These are phyloP conservation scores for Galbula dea DNA, from an alignment of 2,113 vertebrate genomes.

Conservation along the genomic window DNA sequence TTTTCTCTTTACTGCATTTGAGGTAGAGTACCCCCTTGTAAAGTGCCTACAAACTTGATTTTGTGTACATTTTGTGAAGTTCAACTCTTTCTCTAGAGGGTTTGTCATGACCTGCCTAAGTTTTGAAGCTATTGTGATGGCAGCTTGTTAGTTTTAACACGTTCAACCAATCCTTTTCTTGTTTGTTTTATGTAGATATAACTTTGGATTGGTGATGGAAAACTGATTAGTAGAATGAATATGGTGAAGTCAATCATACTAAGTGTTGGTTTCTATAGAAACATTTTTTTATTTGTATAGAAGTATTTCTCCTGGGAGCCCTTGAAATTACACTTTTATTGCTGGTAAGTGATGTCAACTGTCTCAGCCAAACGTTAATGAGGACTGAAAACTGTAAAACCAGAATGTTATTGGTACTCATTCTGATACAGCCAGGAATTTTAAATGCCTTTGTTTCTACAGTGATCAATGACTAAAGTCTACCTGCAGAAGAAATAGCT, in stretches of 20 bases:
- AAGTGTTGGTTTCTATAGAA: not conserved
- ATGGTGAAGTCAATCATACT: not conserved
- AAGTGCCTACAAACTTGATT: conserved; percentile 15
- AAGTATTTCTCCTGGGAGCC: not conserved
- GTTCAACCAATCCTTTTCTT: not conserved
- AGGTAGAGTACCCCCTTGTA: not conserved
- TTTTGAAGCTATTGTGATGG: not conserved
- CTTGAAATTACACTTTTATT: not conserved
- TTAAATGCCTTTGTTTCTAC: not conserved
- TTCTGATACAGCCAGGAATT: not conserved
- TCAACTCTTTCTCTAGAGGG: not conserved
- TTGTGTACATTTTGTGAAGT: not conserved
- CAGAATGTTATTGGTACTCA: not conserved
- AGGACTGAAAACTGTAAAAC: not conserved
- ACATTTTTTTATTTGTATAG: not conserved
- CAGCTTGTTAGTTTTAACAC: not conserved
- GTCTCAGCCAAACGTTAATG: not conserved
- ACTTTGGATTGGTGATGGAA: not conserved
- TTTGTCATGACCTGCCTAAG: not conserved
- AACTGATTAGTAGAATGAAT: not conserved
- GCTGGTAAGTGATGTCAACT: conserved; percentile 41
- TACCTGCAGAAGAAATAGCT: not conserved
- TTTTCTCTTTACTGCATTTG: not conserved
- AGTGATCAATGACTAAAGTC: not conserved
- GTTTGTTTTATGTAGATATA: not conserved